A percentile compares a stretch with the other conserved stretches of the same genome.
Evolutionary conservation across 2,888 invertebrate genomes (phyloP).

Genomic region (Rhaphigaster nebulosa): DNA sequence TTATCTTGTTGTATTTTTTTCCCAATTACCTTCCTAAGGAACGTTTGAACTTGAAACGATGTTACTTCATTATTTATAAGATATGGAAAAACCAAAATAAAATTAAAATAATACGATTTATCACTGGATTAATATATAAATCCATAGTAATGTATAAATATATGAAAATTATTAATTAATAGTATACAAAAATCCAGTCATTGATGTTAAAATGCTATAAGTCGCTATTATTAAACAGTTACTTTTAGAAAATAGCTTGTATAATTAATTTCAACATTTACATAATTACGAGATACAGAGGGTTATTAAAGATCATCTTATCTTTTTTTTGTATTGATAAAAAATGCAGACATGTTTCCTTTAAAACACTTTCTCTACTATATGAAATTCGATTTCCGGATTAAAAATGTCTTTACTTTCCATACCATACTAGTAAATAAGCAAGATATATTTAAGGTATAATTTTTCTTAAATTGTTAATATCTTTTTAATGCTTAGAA

Average conservation of each 20-base stretch:
- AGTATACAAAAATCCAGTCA: background rate
- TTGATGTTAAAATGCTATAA: background rate
- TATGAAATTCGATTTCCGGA: background rate
- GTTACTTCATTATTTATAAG: no score
- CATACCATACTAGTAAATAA: background rate
- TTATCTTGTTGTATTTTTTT: no score
- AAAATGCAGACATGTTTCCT: background rate
- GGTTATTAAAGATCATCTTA: background rate
- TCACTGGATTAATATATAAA: no score
- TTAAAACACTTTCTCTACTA: background rate
- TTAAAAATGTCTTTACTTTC: background rate
- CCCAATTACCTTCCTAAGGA: no score
- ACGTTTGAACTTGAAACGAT: no score
- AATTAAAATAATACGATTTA: no score
- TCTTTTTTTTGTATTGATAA: background rate
- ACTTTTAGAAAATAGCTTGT: background rate
- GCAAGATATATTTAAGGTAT: no score
- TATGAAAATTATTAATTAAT: no score
- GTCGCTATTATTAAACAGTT: background rate
- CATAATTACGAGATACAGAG: background rate
- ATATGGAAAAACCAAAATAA: no score
- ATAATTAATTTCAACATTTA: constrained; percentile 14
- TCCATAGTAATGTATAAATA: no score
- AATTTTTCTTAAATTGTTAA: no score
- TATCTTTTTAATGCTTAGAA: no score